These are phyloP conservation scores for Progne subis DNA, from an alignment of 2,113 vertebrate genomes.

Conservation along the genomic window DNA sequence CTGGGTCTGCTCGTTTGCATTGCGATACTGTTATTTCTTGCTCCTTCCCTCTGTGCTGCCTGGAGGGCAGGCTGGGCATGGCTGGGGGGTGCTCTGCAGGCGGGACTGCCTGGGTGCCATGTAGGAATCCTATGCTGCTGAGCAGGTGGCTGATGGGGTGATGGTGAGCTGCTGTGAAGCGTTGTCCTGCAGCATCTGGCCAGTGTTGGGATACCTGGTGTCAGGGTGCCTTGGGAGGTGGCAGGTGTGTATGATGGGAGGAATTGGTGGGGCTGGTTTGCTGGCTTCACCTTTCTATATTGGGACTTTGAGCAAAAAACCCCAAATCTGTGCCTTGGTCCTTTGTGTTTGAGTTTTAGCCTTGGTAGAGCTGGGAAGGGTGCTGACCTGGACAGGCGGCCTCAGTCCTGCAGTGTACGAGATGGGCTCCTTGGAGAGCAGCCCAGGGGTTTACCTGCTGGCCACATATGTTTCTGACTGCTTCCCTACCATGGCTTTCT, in stretches of 20 bases:
- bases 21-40: accelerated
- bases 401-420: neutral
- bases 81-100: neutral
- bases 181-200: neutral
- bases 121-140: neutral
- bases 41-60: neutral
- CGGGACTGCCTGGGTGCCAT: neutral
- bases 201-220: neutral
- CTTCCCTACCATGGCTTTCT: neutral
- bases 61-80: neutral
- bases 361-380: neutral
- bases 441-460: neutral
- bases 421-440: neutral
- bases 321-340: neutral
- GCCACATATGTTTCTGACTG: accelerated
- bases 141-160: accelerated
- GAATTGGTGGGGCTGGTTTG: neutral
- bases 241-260: neutral
- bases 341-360: neutral
- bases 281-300: neutral
- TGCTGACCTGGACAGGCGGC: neutral
- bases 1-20: neutral
- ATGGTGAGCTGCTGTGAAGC: neutral
- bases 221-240: neutral
- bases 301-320: neutral